Base-by-base conservation (phyloP, 2,113 vertebrate genomes). In the Rattus rattus region DNA sequence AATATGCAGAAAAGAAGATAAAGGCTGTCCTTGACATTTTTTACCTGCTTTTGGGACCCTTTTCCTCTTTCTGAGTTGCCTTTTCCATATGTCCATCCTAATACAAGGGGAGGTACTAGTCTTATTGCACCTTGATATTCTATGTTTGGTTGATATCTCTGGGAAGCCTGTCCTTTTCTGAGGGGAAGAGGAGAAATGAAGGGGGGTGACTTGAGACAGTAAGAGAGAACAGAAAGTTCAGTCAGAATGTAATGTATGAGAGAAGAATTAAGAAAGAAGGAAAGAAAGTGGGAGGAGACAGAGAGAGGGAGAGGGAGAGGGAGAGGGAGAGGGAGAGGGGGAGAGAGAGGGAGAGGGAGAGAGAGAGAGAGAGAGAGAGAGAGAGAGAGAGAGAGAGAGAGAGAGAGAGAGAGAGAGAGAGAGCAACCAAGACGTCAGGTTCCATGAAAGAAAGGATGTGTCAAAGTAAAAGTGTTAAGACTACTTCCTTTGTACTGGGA, bases 301-400 rank as follows among this genome's bases (percentile, higher is more conserved):
- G 52, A 54, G 52, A 54, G 52, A 54, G 52, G 5, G 52, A 54
- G 52, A 54, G 52, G 5, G 52, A 54, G 52, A 54, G 52, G 5
- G 52, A 54, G 3, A 54, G 52, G 5, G 52, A 54, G 3, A 54
- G 52, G 5, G 26, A 28, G 63, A 65, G 24, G 11, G 24, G 2
- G 9, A 22, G 8, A 65, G 24, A 26, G 63, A 26, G 24, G 26
- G 24, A 65, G 63, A 24, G 61, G 24, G 8, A 26, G 61, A 26
- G 61, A 63, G 61, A 10, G 17, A 6, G 9, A 3, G 7, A 7
- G 22, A 28, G 63, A 5, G 10, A 5, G 28, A 11, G 72, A 26
- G 1, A 5, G 13, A 5, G 36, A 11, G 77, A 26, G 1, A 12
- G 13, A 5, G 36, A 16, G 77, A 33, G 1, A 12, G 14, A 5